Base-by-base conservation (phyloP, 2,888 invertebrate genomes). In the Formica aserva region DNA sequence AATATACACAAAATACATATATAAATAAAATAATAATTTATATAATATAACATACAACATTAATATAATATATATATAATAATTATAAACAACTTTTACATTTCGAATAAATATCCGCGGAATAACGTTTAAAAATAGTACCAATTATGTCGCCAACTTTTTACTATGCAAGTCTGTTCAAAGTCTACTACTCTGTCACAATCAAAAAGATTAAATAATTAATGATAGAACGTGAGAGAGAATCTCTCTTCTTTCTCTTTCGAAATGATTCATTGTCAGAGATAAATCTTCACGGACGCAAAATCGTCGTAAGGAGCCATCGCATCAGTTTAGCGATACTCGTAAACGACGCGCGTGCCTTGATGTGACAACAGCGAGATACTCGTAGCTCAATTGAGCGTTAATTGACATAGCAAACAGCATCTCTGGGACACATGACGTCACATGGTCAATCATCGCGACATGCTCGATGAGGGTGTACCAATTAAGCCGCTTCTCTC, bases 361-460 rank as follows among this genome's bases (percentile, higher is more conserved):
- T 52, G 87, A 69, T 85, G 83, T 80, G 84, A 87, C 82, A 55
- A 76, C 38, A 52, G 72, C 86, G 85, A 65, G 83, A 87, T 82
- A 80, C 83, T 85, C 71, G 84, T 85, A 85, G 45, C 74, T 92
- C 92, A 94, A 93, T 93, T 94, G 92, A 90, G 86, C 91, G 87
- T 84, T 93, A 94, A 94, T 94, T 93, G 92, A 92, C 86, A 90
- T 91, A 92, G 93, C 92, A 92, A 93, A 93, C 89, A 91, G 91
- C 71, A 82, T 86, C 85, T 86, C 82, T 78, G 78, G 41, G 77
- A 84, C 74, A 85, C 48, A 81, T 91, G 88, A 90, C 89, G 84
- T 90, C 89, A 89, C 45, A 35, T 3, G 22, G 9, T 29, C 45
- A 72, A 38, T 75, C 38, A 45, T 74, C 77, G 35, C 66, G 67